Percentiles rank a stretch among this genome's conserved stretches.
These are phyloP conservation scores for Eumaeus atala DNA, from an alignment of 1,140 invertebrate species.

Conservation along the genomic window DNA sequence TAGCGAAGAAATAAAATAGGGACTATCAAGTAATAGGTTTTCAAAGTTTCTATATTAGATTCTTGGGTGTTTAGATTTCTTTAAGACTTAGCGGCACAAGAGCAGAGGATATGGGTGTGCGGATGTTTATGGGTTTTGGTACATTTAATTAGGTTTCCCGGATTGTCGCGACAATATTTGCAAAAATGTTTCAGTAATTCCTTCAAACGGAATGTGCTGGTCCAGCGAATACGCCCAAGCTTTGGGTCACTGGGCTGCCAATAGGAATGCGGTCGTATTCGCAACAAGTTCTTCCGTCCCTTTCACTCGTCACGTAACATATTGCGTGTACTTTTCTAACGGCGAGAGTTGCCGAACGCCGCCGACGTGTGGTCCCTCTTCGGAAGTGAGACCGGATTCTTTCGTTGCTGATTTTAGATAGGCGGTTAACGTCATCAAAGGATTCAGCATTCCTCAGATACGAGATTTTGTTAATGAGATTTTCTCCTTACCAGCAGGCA, in stretches of 20 bases:
- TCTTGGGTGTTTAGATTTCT: no score
- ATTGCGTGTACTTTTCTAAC: constrained; percentile 29
- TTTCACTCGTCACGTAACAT: constrained; percentile 28
- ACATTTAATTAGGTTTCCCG: no score
- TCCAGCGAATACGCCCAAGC: constrained; percentile 23
- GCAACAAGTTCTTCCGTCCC: constrained; percentile 58
- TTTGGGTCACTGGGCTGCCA: constrained; percentile 65
- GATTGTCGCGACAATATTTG: no score
- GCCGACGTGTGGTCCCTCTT: constrained; percentile 18
- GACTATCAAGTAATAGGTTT: no score
- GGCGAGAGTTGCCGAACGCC: constrained; percentile 30
- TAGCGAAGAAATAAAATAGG: no score
- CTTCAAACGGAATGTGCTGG: no score
- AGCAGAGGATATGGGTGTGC: no score
- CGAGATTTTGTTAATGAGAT: background rate
- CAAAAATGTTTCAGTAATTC: background rate
- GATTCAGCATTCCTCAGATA: constrained; percentile 3
- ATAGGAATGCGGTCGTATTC: constrained; percentile 61
- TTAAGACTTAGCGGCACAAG: no score
- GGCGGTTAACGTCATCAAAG: constrained; percentile 22
- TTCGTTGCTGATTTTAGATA: constrained; percentile 37
- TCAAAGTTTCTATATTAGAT: no score
- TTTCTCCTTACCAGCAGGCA: background rate
- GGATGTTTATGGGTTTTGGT: no score
- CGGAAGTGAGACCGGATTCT: constrained; percentile 38